A percentile compares a stretch with the other conserved stretches of the same genome.
phyloP scores from a whole-genome alignment of 2,888 invertebrate species.

The Ypsolopha scabrella region DNA sequence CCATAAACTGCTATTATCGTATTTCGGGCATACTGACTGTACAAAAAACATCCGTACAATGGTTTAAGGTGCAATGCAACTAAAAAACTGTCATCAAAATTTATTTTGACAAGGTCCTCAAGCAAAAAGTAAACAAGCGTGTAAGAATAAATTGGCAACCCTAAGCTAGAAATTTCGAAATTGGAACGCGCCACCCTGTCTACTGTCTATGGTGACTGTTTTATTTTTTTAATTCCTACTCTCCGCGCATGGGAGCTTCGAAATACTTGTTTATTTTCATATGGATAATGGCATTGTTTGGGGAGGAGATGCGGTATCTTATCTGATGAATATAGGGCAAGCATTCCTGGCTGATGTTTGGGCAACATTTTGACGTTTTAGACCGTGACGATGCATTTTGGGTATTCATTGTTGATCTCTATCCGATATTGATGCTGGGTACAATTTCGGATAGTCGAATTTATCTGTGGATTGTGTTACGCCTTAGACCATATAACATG shows the following conservation, averaged over 20 bases:
- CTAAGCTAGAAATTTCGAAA: constrained; percentile 36
- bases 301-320: constrained; percentile 51
- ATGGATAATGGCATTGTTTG: constrained; percentile 62
- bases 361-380: constrained; percentile 21
- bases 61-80: too few relatives aligned
- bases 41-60: too few relatives aligned
- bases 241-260: constrained; percentile 29
- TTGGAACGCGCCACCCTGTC: constrained; percentile 45
- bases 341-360: not conserved
- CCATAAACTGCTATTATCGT: too few relatives aligned
- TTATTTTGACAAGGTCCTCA: too few relatives aligned
- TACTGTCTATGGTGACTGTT: constrained; percentile 24
- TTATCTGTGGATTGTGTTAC: not conserved
- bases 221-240: constrained; percentile 30
- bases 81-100: too few relatives aligned
- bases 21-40: too few relatives aligned
- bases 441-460: not conserved
- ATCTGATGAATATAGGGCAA: constrained; percentile 39
- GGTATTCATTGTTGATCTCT: constrained; percentile 1
- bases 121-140: too few relatives aligned
- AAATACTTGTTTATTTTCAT: constrained; percentile 47
- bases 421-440: not conserved
- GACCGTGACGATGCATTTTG: constrained; percentile 43
- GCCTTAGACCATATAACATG: too few relatives aligned
- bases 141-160: constrained; percentile 24